Conservation (phyloP, 2,113 vertebrate species). For the Machaerirhynchus nigripectus region DNA sequence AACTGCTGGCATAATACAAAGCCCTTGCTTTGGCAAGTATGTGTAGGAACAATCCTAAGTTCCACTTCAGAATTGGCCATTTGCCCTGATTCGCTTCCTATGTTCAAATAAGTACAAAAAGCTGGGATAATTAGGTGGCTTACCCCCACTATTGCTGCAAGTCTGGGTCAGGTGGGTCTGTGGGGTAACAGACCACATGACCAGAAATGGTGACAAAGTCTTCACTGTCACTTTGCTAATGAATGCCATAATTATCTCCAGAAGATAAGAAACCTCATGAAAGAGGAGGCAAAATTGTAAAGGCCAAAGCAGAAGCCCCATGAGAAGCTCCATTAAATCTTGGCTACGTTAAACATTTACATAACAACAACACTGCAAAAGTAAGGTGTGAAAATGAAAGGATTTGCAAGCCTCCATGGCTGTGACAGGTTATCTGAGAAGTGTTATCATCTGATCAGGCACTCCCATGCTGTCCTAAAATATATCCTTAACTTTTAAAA, state of each 20-base stretch:
- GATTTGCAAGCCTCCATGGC: not conserved
- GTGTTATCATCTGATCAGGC: not conserved
- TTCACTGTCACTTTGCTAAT: not conserved
- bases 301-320: not conserved
- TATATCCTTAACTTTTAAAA: not conserved
- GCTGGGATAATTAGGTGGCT: not conserved
- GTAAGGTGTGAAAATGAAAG: not conserved
- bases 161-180: not conserved
- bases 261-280: not conserved
- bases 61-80: not conserved
- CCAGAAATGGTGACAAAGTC: not conserved
- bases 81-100: not conserved
- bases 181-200: not conserved
- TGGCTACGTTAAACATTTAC: not conserved
- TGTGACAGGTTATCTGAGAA: not conserved
- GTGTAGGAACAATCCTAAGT: not conserved
- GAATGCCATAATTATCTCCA: not conserved
- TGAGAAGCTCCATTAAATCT: not conserved
- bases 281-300: not conserved
- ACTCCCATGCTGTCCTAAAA: not conserved
- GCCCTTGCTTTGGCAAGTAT: not conserved
- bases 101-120: not conserved
- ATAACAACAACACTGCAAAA: not conserved
- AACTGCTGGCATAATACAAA: not conserved
- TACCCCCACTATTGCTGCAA: not conserved